phyloP scores from a whole-genome alignment of 2,888 invertebrate genomes.

The Agonopterix heracliana region DNA sequence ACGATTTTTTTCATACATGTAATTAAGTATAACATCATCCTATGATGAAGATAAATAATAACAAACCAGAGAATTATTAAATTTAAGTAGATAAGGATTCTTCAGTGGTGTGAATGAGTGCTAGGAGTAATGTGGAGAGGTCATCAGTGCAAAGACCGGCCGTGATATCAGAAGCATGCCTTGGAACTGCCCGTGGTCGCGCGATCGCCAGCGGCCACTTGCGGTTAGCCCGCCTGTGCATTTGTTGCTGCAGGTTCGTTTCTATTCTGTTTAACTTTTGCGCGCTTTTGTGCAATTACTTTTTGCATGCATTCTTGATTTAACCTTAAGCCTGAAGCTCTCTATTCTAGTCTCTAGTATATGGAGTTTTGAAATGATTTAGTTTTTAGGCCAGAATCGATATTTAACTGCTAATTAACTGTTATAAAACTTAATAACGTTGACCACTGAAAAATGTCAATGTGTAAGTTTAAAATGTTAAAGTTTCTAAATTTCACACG shows the following conservation, averaged over 20 bases:
- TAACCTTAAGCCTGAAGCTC: too few species aligned
- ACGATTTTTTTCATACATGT: too few species aligned
- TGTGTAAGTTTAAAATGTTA: too few species aligned
- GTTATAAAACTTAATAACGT: too few species aligned
- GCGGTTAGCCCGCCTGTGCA: slow-evolving; percentile 52
- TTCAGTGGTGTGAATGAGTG: slow-evolving; percentile 14
- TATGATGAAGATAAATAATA: too few species aligned
- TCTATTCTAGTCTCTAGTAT: too few species aligned
- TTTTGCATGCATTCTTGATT: too few species aligned
- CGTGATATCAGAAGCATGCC: slow-evolving; percentile 43
- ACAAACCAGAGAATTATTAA: too few species aligned
- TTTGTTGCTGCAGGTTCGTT: slow-evolving; percentile 54
- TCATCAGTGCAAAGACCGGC: slow-evolving; percentile 35
- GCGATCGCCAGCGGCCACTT: slow-evolving; percentile 48
- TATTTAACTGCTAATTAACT: too few species aligned
- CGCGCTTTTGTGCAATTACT: background rate
- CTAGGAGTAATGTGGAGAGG: slow-evolving; percentile 29
- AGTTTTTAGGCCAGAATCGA: too few species aligned
- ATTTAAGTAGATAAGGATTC: background rate
- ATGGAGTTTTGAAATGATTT: too few species aligned
- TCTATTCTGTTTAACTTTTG: slow-evolving; percentile 4
- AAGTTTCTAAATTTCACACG: slow-evolving; percentile 5
- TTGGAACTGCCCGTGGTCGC: slow-evolving; percentile 69
- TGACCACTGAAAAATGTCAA: background rate
- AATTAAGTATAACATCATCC: too few species aligned